A percentile compares a stretch with the other conserved stretches of the same genome.
phyloP scores from a whole-genome alignment of 1,140 invertebrate genomes.

The Cyrtorhinus lividipennis region DNA sequence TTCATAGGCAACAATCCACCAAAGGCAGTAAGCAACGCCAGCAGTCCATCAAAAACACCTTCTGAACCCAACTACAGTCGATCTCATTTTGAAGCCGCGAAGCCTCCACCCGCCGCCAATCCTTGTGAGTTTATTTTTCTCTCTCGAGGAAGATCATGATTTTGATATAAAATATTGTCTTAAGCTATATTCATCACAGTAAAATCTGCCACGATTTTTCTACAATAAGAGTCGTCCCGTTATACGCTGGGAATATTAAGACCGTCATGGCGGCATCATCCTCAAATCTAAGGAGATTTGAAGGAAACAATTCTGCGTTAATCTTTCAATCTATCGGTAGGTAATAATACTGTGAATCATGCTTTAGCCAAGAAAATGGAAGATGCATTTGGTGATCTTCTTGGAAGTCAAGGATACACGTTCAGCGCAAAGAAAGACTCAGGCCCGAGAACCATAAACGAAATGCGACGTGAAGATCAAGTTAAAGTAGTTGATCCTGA shows the following conservation, averaged over 20 bases:
- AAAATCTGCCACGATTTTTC: too few species aligned
- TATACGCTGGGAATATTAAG: too few species aligned
- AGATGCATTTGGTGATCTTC: constrained; percentile 78
- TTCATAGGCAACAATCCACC: constrained; percentile 1
- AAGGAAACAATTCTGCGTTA: too few species aligned
- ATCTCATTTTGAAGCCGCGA: constrained; percentile 46
- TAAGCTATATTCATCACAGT: too few species aligned
- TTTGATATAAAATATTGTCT: neutral
- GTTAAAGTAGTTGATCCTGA: constrained; percentile 83
- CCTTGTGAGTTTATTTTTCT: constrained; percentile 19
- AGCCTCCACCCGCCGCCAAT: constrained; percentile 18
- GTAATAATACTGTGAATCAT: too few species aligned
- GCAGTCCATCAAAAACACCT: constrained; percentile 30
- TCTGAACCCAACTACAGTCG: constrained; percentile 39
- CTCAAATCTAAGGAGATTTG: too few species aligned
- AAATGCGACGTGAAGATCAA: constrained; percentile 78
- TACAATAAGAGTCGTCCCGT: too few species aligned
- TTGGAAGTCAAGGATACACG: constrained; percentile 76
- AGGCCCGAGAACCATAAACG: constrained; percentile 77
- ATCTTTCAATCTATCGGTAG: too few species aligned
- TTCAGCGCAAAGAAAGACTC: constrained; percentile 55
- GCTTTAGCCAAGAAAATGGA: constrained; percentile 34
- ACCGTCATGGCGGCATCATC: too few species aligned
- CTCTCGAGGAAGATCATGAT: neutral
- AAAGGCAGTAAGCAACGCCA: constrained; percentile 18